Base-by-base conservation (phyloP, 1,140 invertebrate genomes). In the Steinernema khuongi region DNA sequence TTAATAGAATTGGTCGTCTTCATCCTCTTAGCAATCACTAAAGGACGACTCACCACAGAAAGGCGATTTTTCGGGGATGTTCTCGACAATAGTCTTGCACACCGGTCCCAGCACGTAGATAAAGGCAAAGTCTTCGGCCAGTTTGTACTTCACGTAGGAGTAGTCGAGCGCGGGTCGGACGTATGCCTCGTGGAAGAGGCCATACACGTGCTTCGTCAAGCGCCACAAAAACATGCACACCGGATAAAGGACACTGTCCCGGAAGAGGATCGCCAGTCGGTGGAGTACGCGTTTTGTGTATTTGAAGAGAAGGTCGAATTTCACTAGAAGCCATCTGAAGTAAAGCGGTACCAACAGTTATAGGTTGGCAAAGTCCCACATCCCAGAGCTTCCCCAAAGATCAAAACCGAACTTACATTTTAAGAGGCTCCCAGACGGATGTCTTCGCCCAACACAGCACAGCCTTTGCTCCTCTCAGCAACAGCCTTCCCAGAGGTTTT, bases 91-190 rank as follows among this genome's bases (percentile, higher is more conserved):
- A 26, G 36, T 72, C 19, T 83, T 69, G 67, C 77, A 77, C 4
- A 81, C 72, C 17, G 81, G 81, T 0, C 82, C 81, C 43, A 82
- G 44, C 11, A 84, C 32, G 70, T 82, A 74, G 29, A 82, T 83
- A 1, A 81, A 70, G 26, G 74, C 71, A 60, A 77, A 68, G 28
- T 84, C 81, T 50, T 82, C 81, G 11, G 83, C 30, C 29, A 70
- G 66, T 74, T 82, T 81, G 41, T 81, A 81, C 66, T 75, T 71
- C 17, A 22, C 19, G 60, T 82, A 84, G 14, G 75, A 67, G 30
- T 73, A 74, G 41, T 77, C 33, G 1, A 80, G 17, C 19, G 78
- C 44, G 0, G 81, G 81, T 2, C 71, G 73, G n/a, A 81, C 19
- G 1, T 41, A 50, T 11, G 41, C 36, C 11, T n/a, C 68, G 60